Evolutionary conservation across 2,888 invertebrate species (phyloP), one percentile per base, ranked within the genome.

Genomic region (Drosophila robusta): DNA sequence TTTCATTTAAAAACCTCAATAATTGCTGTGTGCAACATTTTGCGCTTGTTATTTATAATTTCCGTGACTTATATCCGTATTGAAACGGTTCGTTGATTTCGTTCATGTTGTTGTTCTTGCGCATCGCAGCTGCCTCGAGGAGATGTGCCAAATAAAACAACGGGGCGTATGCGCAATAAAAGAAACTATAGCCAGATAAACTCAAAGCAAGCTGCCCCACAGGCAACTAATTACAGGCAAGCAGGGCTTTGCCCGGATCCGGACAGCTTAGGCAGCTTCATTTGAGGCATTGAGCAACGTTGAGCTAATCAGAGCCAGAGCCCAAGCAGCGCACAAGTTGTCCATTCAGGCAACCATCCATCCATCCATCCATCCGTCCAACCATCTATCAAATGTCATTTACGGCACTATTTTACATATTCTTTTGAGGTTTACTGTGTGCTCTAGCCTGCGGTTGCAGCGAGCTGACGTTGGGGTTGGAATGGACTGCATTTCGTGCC

Each of bases 311-410:
- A 61, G 61, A 39, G 57, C 26, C 65, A 18, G 8, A 18, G 11
- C 26, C 34, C 44, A 41, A 44, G 12, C 44, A 22, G n/a, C 14
- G 8, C 22, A 14, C 39, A 16, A 58, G 22, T n/a, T 54, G 29
- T 26, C 52, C 32, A 38, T 50, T 45, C 51, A 41, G 36, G 47
- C 26, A 34, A 41, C 51, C 47, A 57, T 18, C 16, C 42, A 46
- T 18, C 56, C 51, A 47, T 18, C 39, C 46, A 46, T 26, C 41
- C 24, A 34, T 36, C 47, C 46, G 49, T 16, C 70, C 34, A 12
- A 5, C 34, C 54, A 73, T 80, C 80, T 75, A 82, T 84, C 79
- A 69, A 75, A 77, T 70, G 79, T 78, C 82, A 82, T 81, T 84
- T 64, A 68, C 52, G 70, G 56, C 67, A 70, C 70, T 78, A 65